Percentiles rank a stretch among this genome's conserved stretches.
Evolutionary conservation across 2,113 vertebrate species (phyloP).

Genomic region (Ochotona curzoniae): DNA sequence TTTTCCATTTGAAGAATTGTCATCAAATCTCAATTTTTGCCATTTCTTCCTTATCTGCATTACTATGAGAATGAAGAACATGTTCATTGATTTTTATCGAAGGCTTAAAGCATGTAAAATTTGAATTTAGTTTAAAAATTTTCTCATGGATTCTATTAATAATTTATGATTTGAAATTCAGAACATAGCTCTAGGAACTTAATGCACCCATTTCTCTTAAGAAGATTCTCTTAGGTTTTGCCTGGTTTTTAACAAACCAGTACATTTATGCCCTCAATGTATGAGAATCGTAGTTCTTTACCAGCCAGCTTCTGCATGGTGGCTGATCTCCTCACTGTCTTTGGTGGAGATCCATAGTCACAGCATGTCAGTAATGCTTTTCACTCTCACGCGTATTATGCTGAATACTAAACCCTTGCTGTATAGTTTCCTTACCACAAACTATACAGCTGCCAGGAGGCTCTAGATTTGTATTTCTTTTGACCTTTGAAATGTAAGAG

Average conservation of each 20-base stretch:
- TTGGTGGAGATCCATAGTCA: neutral
- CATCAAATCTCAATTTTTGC: conserved; percentile 16
- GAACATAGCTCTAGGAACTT: neutral
- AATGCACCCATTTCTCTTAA: neutral
- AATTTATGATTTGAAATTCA: neutral
- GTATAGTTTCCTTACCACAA: neutral
- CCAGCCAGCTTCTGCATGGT: neutral
- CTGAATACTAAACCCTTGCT: neutral
- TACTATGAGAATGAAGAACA: neutral
- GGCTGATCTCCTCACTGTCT: neutral
- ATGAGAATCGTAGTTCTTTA: neutral
- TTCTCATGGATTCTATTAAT: neutral
- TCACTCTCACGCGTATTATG: neutral
- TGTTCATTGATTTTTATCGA: neutral
- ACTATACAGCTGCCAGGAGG: neutral
- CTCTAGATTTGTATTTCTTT: neutral
- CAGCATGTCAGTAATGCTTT: neutral
- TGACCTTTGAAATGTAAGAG: neutral
- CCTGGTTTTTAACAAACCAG: neutral
- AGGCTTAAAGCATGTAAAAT: conserved; percentile 27
- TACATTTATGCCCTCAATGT: neutral
- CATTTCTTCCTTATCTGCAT: neutral
- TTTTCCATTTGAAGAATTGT: neutral
- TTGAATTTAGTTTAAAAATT: neutral
- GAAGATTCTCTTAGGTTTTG: neutral